Percentiles rank a stretch among this genome's conserved stretches.
phyloP scores from a whole-genome alignment of 1,140 invertebrate genomes.

The Manduca sexta region DNA sequence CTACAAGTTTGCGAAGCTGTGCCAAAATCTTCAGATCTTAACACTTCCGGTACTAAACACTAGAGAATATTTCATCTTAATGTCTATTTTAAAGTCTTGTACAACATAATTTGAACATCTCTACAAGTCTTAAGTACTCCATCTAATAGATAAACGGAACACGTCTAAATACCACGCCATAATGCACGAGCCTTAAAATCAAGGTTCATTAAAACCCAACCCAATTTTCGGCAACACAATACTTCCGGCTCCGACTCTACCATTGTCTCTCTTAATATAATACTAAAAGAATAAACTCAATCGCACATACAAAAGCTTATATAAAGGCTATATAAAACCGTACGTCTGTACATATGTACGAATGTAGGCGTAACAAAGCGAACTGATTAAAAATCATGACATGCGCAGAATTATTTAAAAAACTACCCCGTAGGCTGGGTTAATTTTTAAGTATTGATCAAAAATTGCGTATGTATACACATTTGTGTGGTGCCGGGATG shows the following conservation, averaged over 20 bases:
- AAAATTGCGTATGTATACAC: slow-evolving; percentile 55
- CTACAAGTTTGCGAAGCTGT: too few relatives aligned
- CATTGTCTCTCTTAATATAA: neutral
- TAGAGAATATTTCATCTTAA: too few relatives aligned
- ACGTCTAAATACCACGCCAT: too few relatives aligned
- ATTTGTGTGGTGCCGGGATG: slow-evolving; percentile 20
- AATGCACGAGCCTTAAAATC: too few relatives aligned
- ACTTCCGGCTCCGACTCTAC: neutral
- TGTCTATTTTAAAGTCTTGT: too few relatives aligned
- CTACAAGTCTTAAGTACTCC: too few relatives aligned
- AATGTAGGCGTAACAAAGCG: slow-evolving; percentile 46
- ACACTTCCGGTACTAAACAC: too few relatives aligned
- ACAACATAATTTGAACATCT: too few relatives aligned
- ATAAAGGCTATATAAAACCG: slow-evolving; percentile 5
- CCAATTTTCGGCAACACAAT: neutral
- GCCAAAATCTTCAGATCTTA: too few relatives aligned
- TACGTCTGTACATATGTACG: slow-evolving; percentile 14
- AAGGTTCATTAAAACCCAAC: too few relatives aligned
- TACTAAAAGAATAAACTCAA: neutral
- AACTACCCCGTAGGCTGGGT: slow-evolving; percentile 54
- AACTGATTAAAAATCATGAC: slow-evolving; percentile 67
- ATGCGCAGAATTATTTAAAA: slow-evolving; percentile 63
- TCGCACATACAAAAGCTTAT: slow-evolving; percentile 27
- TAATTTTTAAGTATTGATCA: slow-evolving; percentile 72
- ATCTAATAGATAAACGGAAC: too few relatives aligned